Percentiles rank a stretch among this genome's conserved stretches.
Evolutionary conservation across 2,113 vertebrate genomes (phyloP).

Genomic region (Galemys pyrenaicus): DNA sequence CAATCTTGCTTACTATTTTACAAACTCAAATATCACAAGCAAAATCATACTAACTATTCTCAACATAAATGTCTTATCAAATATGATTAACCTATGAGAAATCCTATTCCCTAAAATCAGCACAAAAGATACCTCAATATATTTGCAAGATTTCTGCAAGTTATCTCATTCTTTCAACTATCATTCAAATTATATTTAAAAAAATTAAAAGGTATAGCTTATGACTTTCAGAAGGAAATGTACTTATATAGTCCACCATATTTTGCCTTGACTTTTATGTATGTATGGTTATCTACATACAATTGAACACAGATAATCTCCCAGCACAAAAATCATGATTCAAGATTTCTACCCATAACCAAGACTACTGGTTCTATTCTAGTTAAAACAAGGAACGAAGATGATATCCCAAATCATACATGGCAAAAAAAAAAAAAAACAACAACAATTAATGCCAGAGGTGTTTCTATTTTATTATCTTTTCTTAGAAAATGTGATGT

Average conservation of each 20-base stretch:
- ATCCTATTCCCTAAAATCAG: background rate
- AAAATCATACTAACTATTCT: conserved; percentile 15
- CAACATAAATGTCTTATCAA: background rate
- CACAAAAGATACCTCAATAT: background rate
- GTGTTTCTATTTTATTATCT: background rate
- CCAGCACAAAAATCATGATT: conserved; percentile 24
- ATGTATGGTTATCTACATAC: background rate
- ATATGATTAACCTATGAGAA: conserved; percentile 27
- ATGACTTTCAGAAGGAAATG: conserved; percentile 37
- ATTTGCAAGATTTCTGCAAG: conserved; percentile 26
- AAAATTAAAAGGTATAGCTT: background rate
- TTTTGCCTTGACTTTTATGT: conserved; percentile 41
- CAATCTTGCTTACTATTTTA: background rate
- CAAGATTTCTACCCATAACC: background rate
- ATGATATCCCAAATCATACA: background rate
- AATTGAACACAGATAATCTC: background rate
- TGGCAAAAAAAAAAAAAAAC: background rate
- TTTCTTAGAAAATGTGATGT: background rate
- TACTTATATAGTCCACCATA: conserved; percentile 24
- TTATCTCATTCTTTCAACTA: background rate
- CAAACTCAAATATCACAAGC: conserved; percentile 30
- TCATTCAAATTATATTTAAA: conserved; percentile 38
- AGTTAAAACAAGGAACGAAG: background rate
- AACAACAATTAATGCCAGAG: background rate
- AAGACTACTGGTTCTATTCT: background rate